Evolutionary conservation across 2,113 vertebrate genomes (phyloP).

Genomic region (Brachypteracias leptosomus): DNA sequence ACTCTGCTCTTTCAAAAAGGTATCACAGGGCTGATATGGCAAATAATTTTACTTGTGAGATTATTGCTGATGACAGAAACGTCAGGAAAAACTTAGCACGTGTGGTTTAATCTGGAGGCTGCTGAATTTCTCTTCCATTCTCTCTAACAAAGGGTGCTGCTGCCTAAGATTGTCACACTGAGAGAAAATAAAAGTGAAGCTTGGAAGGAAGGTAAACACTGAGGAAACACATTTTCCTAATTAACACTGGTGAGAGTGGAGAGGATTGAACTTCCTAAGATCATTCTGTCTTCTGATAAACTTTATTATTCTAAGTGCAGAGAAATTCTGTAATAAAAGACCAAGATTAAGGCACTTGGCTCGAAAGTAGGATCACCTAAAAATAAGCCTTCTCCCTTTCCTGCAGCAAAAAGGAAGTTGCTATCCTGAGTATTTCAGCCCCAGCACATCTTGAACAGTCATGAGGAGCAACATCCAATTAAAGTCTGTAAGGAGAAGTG

Average conservation of each 20-base stretch:
- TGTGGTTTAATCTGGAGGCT: not conserved
- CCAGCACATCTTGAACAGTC: not conserved
- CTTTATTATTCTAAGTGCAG: not conserved
- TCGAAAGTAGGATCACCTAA: not conserved
- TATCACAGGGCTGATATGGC: not conserved
- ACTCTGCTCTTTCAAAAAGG: not conserved
- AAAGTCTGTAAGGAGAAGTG: not conserved
- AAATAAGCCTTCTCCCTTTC: not conserved
- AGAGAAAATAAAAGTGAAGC: not conserved
- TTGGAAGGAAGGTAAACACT: not conserved
- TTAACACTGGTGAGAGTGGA: not conserved
- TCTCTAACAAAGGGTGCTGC: not conserved
- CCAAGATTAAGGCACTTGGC: not conserved
- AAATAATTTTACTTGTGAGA: not conserved
- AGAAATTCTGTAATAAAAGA: not conserved
- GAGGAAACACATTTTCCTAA: not conserved
- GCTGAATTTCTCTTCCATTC: not conserved
- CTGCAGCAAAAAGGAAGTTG: not conserved
- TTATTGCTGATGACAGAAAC: not conserved
- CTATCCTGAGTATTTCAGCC: not conserved
- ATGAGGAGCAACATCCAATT: not conserved
- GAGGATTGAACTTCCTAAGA: not conserved
- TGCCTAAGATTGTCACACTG: not conserved
- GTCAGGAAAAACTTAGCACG: not conserved
- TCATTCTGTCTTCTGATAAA: not conserved